phyloP scores from a whole-genome alignment of 2,888 invertebrate genomes.

The Platycheirus albimanus region DNA sequence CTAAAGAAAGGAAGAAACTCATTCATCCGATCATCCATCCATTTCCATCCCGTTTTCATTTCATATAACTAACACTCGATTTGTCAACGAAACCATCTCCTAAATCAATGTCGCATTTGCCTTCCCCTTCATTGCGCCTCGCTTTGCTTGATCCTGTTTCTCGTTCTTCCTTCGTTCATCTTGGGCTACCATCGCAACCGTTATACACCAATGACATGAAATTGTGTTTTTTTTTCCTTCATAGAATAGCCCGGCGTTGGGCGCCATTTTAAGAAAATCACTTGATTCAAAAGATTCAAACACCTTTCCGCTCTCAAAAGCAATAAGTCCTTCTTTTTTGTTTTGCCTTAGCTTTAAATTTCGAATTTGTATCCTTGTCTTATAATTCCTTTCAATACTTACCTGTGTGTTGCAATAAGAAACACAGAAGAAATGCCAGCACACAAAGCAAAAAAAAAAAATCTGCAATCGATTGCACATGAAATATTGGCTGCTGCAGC shows the following conservation, averaged over 20 bases:
- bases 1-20: slow-evolving; percentile 16
- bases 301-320: slow-evolving; percentile 50
- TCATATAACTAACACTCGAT: slow-evolving; percentile 76
- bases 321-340: slow-evolving; percentile 43
- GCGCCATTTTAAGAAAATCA: slow-evolving; percentile 45
- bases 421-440: not conserved
- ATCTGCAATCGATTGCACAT: slow-evolving; percentile 42
- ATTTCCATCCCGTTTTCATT: slow-evolving; percentile 67
- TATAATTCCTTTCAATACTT: slow-evolving; percentile 25
- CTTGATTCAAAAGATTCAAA: slow-evolving; percentile 41
- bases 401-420: not conserved
- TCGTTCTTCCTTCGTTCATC: not conserved
- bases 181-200: not conserved
- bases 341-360: slow-evolving; percentile 35
- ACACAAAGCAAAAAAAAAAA: slow-evolving; percentile 24
- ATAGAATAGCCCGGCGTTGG: slow-evolving; percentile 11
- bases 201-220: not conserved
- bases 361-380: slow-evolving; percentile 37
- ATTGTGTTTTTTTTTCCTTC: not conserved
- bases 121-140: slow-evolving; percentile 13
- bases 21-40: slow-evolving; percentile 61
- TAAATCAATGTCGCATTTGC: slow-evolving; percentile 76
- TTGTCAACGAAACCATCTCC: slow-evolving; percentile 76
- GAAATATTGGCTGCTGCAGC: slow-evolving; percentile 38
- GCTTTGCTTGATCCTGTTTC: not conserved